Evolutionary conservation across 2,797 vertebrate genomes (phyloP).

Genomic region (Natrix natrix): DNA sequence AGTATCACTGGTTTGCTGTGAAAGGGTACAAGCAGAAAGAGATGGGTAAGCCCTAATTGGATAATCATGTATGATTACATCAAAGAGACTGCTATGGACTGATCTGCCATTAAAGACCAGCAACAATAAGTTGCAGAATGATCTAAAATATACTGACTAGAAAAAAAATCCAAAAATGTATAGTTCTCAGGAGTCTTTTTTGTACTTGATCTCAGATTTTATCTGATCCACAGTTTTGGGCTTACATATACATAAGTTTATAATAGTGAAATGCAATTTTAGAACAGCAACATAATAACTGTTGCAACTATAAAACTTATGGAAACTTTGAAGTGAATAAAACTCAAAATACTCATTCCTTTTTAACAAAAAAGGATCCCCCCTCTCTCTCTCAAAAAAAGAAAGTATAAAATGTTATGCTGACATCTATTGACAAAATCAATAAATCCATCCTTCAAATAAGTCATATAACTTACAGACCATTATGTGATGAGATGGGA

Average conservation of each 20-base stretch:
- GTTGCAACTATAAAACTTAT: background rate
- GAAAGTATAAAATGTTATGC: background rate
- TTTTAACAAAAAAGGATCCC: no score
- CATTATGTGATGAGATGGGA: background rate
- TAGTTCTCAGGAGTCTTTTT: background rate
- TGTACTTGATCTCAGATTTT: background rate
- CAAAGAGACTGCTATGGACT: background rate
- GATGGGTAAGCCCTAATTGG: background rate
- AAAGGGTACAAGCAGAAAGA: background rate
- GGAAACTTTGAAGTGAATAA: background rate
- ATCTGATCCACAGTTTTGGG: background rate
- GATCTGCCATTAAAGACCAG: background rate
- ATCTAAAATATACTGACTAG: background rate
- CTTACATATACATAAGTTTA: background rate
- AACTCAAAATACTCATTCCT: background rate
- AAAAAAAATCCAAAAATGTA: background rate
- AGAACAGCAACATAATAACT: background rate
- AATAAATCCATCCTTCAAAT: background rate
- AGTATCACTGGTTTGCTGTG: background rate
- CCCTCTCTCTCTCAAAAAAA: no score
- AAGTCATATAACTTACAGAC: background rate
- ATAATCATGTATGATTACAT: background rate
- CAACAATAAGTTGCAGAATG: background rate
- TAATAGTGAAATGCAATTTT: background rate
- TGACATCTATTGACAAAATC: background rate